A percentile compares a stretch with the other conserved stretches of the same genome.
Evolutionary conservation across 2,888 invertebrate species (phyloP).

Genomic region (Didymodactylos carnosus): DNA sequence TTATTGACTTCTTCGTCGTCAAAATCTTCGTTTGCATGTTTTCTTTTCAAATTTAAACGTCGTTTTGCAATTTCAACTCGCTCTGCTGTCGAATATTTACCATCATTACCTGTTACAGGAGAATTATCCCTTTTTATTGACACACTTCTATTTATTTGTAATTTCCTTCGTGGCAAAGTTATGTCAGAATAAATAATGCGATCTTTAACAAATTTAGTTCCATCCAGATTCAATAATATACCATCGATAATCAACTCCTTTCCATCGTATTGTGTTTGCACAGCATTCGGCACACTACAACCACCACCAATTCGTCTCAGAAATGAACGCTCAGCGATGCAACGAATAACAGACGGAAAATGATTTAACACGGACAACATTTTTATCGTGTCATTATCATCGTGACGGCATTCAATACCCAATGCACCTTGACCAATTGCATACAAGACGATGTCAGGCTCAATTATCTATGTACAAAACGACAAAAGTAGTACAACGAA

Average conservation of each 20-base stretch:
- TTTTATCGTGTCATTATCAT: conserved; percentile 41
- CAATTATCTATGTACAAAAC: conserved; percentile 42
- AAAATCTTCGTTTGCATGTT: neutral
- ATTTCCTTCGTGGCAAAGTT: neutral
- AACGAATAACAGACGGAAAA: conserved; percentile 4
- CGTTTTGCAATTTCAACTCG: neutral
- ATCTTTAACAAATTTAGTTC: conserved; percentile 5
- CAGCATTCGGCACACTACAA: conserved; percentile 10
- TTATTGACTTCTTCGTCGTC: neutral
- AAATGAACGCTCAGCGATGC: conserved; percentile 13
- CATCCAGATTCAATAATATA: conserved; percentile 7
- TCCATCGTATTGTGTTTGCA: neutral
- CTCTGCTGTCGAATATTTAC: neutral
- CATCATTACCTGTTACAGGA: neutral
- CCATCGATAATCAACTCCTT: conserved; percentile 7
- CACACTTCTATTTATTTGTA: neutral
- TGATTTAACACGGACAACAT: conserved; percentile 11
- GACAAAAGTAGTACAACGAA: too few relatives aligned
- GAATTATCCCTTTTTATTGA: neutral
- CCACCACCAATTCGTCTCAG: conserved; percentile 9
- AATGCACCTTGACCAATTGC: conserved; percentile 88
- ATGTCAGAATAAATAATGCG: neutral
- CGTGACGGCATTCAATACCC: conserved; percentile 66
- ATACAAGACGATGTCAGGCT: conserved; percentile 30
- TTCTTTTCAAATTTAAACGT: neutral